A percentile compares a stretch with the other conserved stretches of the same genome.
Evolutionary conservation across 2,888 invertebrate species (phyloP).

Genomic region (Acronicta aceris): DNA sequence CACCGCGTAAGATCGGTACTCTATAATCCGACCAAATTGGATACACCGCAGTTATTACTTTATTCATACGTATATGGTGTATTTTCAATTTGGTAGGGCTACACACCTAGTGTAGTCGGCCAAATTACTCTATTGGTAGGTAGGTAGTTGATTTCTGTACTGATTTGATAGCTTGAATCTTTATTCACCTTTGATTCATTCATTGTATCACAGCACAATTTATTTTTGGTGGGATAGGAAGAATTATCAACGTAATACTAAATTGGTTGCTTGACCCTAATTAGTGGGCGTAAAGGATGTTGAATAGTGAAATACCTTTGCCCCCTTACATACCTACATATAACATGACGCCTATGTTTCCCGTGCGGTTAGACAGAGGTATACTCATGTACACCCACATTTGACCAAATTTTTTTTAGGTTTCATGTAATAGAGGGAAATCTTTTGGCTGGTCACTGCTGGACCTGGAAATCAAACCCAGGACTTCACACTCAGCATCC

Average conservation of each 20-base stretch:
- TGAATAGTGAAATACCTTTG: neutral
- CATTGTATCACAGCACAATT: constrained; percentile 18
- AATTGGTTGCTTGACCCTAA: neutral
- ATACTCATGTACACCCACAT: too few relatives aligned
- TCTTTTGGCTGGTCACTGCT: too few relatives aligned
- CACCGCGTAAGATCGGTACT: constrained; percentile 76
- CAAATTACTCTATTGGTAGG: constrained; percentile 38
- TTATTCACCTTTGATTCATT: constrained; percentile 41
- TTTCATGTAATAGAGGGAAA: too few relatives aligned
- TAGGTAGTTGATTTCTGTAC: constrained; percentile 25
- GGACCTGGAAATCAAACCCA: too few relatives aligned
- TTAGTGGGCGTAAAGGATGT: constrained; percentile 23
- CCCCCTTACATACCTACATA: too few relatives aligned
- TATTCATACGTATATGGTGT: constrained; percentile 5
- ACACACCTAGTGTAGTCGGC: constrained; percentile 27
- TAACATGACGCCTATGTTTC: too few relatives aligned
- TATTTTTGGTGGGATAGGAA: constrained; percentile 2
- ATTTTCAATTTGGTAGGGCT: constrained; percentile 45
- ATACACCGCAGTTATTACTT: constrained; percentile 20
- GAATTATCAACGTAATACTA: neutral
- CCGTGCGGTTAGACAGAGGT: too few relatives aligned
- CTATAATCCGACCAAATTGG: constrained; percentile 70
- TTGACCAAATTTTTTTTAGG: too few relatives aligned
- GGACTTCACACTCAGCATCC: too few relatives aligned
- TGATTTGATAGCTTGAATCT: constrained; percentile 48